Conservation (phyloP, 2,797 vertebrate genomes). For the Crotalus adamanteus region DNA sequence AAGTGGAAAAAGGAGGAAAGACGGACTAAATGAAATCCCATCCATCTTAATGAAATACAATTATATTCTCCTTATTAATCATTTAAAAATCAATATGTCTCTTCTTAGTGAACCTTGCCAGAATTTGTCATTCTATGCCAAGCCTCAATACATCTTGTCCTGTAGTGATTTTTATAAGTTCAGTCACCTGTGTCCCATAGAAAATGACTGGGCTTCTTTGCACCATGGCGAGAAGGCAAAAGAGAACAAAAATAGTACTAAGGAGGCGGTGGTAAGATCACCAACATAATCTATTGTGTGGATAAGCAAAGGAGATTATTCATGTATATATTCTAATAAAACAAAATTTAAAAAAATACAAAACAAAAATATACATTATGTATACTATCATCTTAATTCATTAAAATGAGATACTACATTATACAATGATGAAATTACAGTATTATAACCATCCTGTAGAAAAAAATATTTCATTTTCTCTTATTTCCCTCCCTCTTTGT, state of each 20-base stretch:
- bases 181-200: conserved; percentile 95
- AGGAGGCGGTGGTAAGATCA: background rate
- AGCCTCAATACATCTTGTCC: conserved; percentile 92
- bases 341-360: conserved; percentile 8
- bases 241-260: conserved; percentile 20
- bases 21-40: conserved; percentile 99
- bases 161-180: conserved; percentile 92
- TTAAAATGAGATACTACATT: background rate
- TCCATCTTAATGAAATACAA: conserved; percentile 99
- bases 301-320: conserved; percentile 44
- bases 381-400: background rate
- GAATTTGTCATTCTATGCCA: conserved; percentile 95
- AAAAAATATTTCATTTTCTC: background rate
- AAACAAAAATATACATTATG: background rate
- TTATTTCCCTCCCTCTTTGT: background rate
- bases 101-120: conserved; percentile 88
- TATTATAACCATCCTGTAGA: background rate
- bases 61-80: conserved; percentile 99
- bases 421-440: background rate
- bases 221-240: conserved; percentile 41
- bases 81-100: conserved; percentile 99
- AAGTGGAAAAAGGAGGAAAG: conserved; percentile 91
- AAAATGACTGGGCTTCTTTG: conserved; percentile 71
- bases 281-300: conserved; percentile 52
- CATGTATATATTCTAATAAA: conserved; percentile 58